Evolutionary conservation across 1,140 invertebrate genomes (phyloP).

Genomic region (Drosophila grimshawi): DNA sequence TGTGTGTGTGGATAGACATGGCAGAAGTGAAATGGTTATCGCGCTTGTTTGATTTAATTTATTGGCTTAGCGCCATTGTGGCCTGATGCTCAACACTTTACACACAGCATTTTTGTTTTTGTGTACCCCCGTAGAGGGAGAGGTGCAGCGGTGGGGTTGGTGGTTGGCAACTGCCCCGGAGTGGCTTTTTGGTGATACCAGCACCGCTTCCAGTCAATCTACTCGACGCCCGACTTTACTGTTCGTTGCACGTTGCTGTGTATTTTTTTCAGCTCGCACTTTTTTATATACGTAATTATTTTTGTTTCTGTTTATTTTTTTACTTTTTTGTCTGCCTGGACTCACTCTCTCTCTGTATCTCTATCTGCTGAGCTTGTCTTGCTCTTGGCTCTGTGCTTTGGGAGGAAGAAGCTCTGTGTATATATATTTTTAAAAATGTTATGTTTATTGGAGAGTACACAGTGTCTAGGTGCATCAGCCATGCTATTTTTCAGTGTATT

Average conservation of each 20-base stretch:
- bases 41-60: constrained; percentile 78
- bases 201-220: constrained; percentile 62
- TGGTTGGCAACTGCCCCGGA: constrained; percentile 17
- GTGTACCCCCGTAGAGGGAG: not conserved
- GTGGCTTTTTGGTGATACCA: constrained; percentile 52
- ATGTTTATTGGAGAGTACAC: constrained; percentile 2
- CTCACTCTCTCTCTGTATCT: constrained; percentile 34
- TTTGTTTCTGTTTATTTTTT: constrained; percentile 8
- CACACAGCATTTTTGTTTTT: constrained; percentile 52
- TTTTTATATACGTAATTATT: constrained; percentile 20
- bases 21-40: constrained; percentile 75
- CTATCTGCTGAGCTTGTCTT: constrained; percentile 60
- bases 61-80: constrained; percentile 78
- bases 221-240: constrained; percentile 56
- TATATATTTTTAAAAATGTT: constrained; percentile 2
- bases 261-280: constrained; percentile 31
- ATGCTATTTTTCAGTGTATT: no score
- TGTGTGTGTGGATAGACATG: constrained; percentile 44
- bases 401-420: not conserved
- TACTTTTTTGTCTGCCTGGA: constrained; percentile 8
- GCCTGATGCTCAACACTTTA: constrained; percentile 71
- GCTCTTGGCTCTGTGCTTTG: constrained; percentile 16
- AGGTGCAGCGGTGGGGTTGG: not conserved
- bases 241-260: constrained; percentile 54
- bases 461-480: not conserved